Percentiles rank a stretch among this genome's conserved stretches.
phyloP scores from a whole-genome alignment of 2,113 vertebrate genomes.

The Cebus imitator region DNA sequence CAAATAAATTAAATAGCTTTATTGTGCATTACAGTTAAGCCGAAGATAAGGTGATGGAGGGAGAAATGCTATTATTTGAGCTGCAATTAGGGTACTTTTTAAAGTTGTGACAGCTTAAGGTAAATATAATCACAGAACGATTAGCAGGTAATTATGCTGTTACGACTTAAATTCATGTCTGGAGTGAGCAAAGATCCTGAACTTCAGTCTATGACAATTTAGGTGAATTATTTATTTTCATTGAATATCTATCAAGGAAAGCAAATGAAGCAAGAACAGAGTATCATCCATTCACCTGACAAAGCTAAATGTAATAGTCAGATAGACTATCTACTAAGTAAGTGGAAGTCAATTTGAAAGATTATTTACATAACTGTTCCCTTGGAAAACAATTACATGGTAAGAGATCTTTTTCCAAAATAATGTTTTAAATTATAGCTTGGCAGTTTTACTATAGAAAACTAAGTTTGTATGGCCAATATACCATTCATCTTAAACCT shows the following conservation, averaged over 20 bases:
- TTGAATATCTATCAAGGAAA: constrained; percentile 60
- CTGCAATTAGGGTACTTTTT: constrained; percentile 71
- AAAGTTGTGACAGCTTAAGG: constrained; percentile 75
- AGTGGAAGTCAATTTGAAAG: constrained; percentile 5
- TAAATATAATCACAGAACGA: constrained; percentile 82
- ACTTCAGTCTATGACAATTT: constrained; percentile 62
- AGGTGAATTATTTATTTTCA: constrained; percentile 75
- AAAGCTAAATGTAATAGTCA: constrained; percentile 23
- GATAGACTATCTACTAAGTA: not conserved
- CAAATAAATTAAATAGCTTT: constrained; percentile 57
- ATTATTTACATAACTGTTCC: constrained; percentile 46
- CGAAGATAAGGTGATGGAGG: constrained; percentile 27
- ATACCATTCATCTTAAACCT: not conserved
- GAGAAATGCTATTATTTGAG: constrained; percentile 67
- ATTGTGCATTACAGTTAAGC: constrained; percentile 61
- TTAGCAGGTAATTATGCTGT: constrained; percentile 80
- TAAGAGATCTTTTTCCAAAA: not conserved
- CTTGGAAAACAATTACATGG: constrained; percentile 27
- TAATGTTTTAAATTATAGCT: constrained; percentile 41
- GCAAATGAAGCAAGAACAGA: constrained; percentile 31
- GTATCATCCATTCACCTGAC: constrained; percentile 34
- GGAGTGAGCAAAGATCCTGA: constrained; percentile 62
- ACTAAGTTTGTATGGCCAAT: not conserved
- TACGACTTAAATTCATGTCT: constrained; percentile 70
- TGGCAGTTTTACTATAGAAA: constrained; percentile 39